These are phyloP conservation scores for Philaethria dido DNA, from an alignment of 2,888 invertebrate species.

Conservation along the genomic window DNA sequence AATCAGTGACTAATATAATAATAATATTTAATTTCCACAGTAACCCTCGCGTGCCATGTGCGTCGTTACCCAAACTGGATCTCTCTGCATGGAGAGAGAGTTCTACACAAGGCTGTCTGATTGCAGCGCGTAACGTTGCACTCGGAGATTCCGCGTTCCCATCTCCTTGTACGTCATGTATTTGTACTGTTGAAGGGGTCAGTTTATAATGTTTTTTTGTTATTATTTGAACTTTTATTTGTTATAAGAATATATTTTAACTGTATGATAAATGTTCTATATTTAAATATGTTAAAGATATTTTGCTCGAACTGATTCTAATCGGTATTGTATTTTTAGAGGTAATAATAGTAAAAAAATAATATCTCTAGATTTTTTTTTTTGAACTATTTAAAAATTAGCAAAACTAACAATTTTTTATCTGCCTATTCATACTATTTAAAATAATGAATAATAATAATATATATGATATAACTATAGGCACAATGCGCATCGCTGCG, in stretches of 20 bases:
- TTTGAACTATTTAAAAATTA: neutral
- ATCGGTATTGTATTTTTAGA: neutral
- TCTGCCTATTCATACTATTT: too few relatives aligned
- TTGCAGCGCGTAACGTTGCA: constrained; percentile 90
- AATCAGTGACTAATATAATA: too few relatives aligned
- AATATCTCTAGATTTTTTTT: too few relatives aligned
- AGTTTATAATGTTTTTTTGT: constrained; percentile 58
- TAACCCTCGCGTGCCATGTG: constrained; percentile 94
- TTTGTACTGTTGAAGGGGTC: constrained; percentile 93
- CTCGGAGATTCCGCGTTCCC: constrained; percentile 94
- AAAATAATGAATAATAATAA: too few relatives aligned
- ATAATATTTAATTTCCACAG: constrained; percentile 66
- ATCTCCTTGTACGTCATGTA: constrained; percentile 95
- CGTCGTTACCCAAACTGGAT: constrained; percentile 91
- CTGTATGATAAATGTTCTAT: too few relatives aligned
- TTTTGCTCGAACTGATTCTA: too few relatives aligned
- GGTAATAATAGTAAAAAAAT: too few relatives aligned
- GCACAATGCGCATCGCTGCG: constrained; percentile 94
- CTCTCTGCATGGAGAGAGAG: constrained; percentile 93
- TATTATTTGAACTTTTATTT: neutral
- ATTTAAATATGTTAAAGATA: too few relatives aligned
- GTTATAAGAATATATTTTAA: neutral
- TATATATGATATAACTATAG: constrained; percentile 68
- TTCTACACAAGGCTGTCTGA: constrained; percentile 90
- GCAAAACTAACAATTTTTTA: too few relatives aligned